Percentiles rank a stretch among this genome's conserved stretches.
phyloP scores from a whole-genome alignment of 2,888 invertebrate species.

The Chymomyza procnemis region DNA sequence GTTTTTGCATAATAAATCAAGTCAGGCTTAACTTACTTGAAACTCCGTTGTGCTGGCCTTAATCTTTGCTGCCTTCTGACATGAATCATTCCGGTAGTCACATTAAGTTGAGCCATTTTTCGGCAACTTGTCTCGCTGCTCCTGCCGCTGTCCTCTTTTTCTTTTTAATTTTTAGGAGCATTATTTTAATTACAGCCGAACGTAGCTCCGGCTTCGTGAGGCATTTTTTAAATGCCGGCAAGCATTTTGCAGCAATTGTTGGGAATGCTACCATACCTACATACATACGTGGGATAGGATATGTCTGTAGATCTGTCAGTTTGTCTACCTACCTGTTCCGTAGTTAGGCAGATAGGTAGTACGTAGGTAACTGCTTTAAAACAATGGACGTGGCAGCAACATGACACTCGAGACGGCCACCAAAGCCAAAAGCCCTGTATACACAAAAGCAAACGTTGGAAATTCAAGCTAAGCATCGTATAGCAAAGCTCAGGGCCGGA shows the following conservation, averaged over 20 bases:
- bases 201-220: constrained; percentile 19
- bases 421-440: constrained; percentile 56
- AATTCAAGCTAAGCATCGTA: background rate
- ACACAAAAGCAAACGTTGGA: constrained; percentile 43
- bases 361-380: constrained; percentile 19
- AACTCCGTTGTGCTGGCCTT: constrained; percentile 20
- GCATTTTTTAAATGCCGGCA: constrained; percentile 66
- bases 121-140: constrained; percentile 31
- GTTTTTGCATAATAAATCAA: constrained; percentile 75
- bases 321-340: background rate
- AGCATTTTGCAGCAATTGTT: constrained; percentile 18
- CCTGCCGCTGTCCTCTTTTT: constrained; percentile 18
- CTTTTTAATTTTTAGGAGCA: constrained; percentile 16
- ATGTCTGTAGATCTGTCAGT: background rate
- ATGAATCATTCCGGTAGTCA: constrained; percentile 23
- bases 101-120: constrained; percentile 43
- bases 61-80: constrained; percentile 12
- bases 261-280: background rate
- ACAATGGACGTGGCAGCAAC: constrained; percentile 46
- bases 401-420: constrained; percentile 49
- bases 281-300: constrained; percentile 1
- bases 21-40: constrained; percentile 46
- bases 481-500: background rate
- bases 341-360: background rate
- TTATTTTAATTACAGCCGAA: constrained; percentile 65